Percentiles rank a stretch among this genome's conserved stretches.
phyloP scores from a whole-genome alignment of 2,113 vertebrate species.

The human region DNA sequence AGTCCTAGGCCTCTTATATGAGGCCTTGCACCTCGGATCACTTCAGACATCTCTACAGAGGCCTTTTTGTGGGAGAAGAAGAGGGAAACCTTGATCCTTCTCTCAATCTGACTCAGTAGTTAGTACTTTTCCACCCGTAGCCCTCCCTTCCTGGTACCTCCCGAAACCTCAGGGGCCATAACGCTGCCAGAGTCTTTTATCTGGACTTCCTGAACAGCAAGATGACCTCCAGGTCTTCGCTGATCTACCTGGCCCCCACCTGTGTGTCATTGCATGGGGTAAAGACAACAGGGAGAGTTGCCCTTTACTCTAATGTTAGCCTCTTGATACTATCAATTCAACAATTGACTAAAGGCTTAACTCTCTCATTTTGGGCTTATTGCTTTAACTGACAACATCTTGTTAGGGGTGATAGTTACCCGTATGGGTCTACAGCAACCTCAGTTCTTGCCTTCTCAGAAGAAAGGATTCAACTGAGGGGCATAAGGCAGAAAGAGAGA shows the following conservation, averaged over 20 bases:
- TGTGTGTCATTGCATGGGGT: too few species aligned
- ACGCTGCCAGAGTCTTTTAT: background rate
- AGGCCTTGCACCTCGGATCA: background rate
- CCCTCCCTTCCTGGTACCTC: background rate
- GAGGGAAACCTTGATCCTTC: background rate
- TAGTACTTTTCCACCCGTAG: background rate
- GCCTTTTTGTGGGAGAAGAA: rapidly evolving
- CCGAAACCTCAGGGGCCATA: background rate
- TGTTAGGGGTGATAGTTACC: too few species aligned
- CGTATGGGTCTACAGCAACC: too few species aligned
- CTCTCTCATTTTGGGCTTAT: background rate
- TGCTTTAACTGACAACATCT: background rate
- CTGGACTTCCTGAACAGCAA: background rate
- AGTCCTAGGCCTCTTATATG: background rate
- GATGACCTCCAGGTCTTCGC: too few species aligned
- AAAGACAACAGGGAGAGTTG: background rate
- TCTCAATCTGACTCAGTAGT: background rate
- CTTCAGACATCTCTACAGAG: background rate
- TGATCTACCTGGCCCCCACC: background rate
- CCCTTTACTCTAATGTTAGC: background rate
- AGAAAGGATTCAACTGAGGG: too few species aligned
- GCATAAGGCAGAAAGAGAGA: too few species aligned
- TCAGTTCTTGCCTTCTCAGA: too few species aligned
- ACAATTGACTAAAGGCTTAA: background rate
- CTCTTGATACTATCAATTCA: background rate